Evolutionary conservation across 2,797 vertebrate species (phyloP), one percentile per base, ranked within the genome.

Genomic region (Pempheris klunzingeri): DNA sequence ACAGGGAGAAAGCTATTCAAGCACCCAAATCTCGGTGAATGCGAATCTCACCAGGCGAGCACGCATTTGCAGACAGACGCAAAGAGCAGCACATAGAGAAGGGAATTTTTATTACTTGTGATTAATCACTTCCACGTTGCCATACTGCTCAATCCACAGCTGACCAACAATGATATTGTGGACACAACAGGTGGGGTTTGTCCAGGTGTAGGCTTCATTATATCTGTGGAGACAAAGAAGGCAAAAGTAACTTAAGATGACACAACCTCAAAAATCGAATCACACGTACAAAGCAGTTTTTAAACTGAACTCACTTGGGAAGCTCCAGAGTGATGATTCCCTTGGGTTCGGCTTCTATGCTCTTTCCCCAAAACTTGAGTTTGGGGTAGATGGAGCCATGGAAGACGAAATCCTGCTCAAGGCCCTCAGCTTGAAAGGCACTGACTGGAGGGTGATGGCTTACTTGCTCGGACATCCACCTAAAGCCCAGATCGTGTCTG

Each of bases 111-210:
- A 87, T 96, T 96, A 99, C 98, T 96, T 99, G 92, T 99, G 97
- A 92, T 99, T 99, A 67, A 96, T 95, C 89, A 99, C 98, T 92
- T 99, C 98, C 93, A 99, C 94, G 0, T 93, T 98, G 90, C 98
- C 98, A 2, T 99, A 99, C 85, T 99, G 98, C 87, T 99, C 98
- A 10, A 99, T 99, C 98, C 98, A 99, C 71, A 99, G 97, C 87
- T 99, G 97, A 17, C 98, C 98, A 54, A 99, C 97, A 1, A 99
- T 99, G 71, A 99, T 98, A 81, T 99, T 99, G 89, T 99, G 98
- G 61, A 99, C 97, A 50, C 98, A 99, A 87, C 98, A 99, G 0
- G 96, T 99, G 68, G 98, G 98, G 81, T 99, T 99, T 81, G 97
- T 98, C 98, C 98, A 99, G 0, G 98, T 99, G 87, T 99, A 99